phyloP scores from a whole-genome alignment of 92 coral and sea anemone species.

The Zoanthus sociatus region DNA sequence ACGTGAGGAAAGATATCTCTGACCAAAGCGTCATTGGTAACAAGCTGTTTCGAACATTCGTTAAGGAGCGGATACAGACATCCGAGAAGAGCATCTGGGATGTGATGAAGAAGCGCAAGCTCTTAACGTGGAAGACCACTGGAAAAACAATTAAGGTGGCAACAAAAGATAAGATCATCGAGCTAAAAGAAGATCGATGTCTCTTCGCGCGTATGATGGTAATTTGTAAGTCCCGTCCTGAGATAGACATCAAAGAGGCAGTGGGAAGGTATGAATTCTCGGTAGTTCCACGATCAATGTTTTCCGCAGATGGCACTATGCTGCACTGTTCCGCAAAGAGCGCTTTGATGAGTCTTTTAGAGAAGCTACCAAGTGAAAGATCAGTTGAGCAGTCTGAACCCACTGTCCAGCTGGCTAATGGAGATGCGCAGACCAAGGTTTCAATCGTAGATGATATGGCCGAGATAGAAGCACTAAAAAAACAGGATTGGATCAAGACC shows the following conservation, averaged over 20 bases:
- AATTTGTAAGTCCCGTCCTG: conserved; percentile 27
- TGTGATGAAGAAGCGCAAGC: conserved; percentile 34
- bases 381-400: conserved; percentile 54
- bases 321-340: conserved; percentile 50
- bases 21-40: neutral
- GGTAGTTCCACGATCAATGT: conserved; percentile 53
- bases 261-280: conserved; percentile 38
- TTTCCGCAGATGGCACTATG: conserved; percentile 53
- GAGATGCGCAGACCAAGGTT: conserved; percentile 43
- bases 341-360: conserved; percentile 37
- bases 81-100: conserved; percentile 13
- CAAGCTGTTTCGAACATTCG: conserved; percentile 7
- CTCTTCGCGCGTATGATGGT: conserved; percentile 54
- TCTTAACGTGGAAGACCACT: conserved; percentile 39
- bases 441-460: too few species aligned
- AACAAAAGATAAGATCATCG: conserved; percentile 22
- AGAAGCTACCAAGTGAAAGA: conserved; percentile 44
- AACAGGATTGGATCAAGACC: conserved; percentile 58
- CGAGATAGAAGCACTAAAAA: conserved; percentile 50
- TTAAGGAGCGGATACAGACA: conserved; percentile 22
- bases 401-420: conserved; percentile 35
- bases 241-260: conserved; percentile 21
- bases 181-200: conserved; percentile 46
- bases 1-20: conserved; percentile 24
- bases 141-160: conserved; percentile 12